These are phyloP conservation scores for Calypte anna DNA, from an alignment of 2,113 vertebrate genomes.

Conservation along the genomic window DNA sequence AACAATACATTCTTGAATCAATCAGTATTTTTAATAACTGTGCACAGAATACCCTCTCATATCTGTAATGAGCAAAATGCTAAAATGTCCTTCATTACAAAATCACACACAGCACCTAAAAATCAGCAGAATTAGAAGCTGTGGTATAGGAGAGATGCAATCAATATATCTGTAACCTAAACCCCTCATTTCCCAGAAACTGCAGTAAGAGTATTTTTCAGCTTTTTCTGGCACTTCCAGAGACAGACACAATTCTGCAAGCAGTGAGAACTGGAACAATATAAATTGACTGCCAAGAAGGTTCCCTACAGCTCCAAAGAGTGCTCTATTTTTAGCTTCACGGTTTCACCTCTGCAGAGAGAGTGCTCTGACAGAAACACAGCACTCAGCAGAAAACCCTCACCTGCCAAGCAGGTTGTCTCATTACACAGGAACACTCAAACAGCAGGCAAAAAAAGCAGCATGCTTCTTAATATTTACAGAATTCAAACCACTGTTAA, in stretches of 20 bases:
- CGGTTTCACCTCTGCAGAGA: constrained; percentile 75
- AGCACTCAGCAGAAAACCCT: constrained; percentile 70
- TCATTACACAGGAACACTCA: constrained; percentile 39
- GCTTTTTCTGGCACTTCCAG: constrained; percentile 74
- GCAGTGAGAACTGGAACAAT: constrained; percentile 79
- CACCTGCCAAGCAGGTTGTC: constrained; percentile 30
- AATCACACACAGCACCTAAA: neutral
- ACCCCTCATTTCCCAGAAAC: constrained; percentile 35
- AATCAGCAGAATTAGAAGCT: neutral
- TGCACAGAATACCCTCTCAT: neutral
- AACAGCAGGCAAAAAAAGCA: neutral
- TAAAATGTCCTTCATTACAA: neutral
- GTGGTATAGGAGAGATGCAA: neutral
- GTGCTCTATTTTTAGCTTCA: constrained; percentile 84
- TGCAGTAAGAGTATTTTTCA: constrained; percentile 48
- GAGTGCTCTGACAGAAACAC: constrained; percentile 75
- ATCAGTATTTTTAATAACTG: neutral
- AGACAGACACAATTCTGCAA: constrained; percentile 71
- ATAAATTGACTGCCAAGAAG: constrained; percentile 72
- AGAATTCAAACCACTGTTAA: neutral
- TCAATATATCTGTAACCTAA: constrained; percentile 1
- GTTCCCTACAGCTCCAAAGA: constrained; percentile 61
- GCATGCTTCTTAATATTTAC: constrained; percentile 10
- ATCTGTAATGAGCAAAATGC: neutral
- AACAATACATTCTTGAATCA: neutral